These are phyloP conservation scores for Apocheima hispidaria DNA, from an alignment of 2,888 invertebrate genomes.

Conservation along the genomic window DNA sequence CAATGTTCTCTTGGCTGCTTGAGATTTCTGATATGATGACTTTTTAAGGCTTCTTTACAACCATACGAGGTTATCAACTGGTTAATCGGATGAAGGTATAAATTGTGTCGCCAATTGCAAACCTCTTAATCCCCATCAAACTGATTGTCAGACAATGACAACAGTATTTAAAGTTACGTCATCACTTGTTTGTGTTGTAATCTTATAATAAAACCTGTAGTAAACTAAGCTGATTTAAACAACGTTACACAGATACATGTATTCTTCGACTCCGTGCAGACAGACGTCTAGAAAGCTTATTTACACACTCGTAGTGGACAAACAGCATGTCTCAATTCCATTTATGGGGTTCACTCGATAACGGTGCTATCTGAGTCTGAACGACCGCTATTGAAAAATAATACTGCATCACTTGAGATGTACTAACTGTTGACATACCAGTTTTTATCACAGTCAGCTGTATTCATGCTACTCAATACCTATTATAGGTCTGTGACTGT, in stretches of 20 bases:
- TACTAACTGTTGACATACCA: slow-evolving; percentile 20
- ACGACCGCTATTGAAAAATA: slow-evolving; percentile 42
- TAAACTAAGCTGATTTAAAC: slow-evolving; percentile 4
- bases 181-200: neutral
- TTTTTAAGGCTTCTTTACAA: neutral
- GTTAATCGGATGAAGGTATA: neutral
- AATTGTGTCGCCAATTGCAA: neutral
- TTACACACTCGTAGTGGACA: slow-evolving; percentile 55
- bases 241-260: slow-evolving; percentile 16
- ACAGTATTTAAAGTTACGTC: slow-evolving; percentile 13
- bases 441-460: slow-evolving; percentile 32
- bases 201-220: too few relatives aligned
- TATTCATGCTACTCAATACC: slow-evolving; percentile 18
- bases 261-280: slow-evolving; percentile 32
- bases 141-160: slow-evolving; percentile 9
- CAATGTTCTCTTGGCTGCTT: neutral
- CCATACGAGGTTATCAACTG: neutral
- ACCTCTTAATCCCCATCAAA: neutral
- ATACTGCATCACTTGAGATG: slow-evolving; percentile 22
- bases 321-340: slow-evolving; percentile 56
- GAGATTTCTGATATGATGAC: neutral
- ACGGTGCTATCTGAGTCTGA: slow-evolving; percentile 47
- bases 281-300: slow-evolving; percentile 54
- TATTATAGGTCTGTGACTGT: slow-evolving; percentile 7
- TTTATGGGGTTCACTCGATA: slow-evolving; percentile 52